Evolutionary conservation across 1,140 invertebrate species (phyloP), one percentile per base, ranked within the genome.

Genomic region (Calephelis virginiensis): DNA sequence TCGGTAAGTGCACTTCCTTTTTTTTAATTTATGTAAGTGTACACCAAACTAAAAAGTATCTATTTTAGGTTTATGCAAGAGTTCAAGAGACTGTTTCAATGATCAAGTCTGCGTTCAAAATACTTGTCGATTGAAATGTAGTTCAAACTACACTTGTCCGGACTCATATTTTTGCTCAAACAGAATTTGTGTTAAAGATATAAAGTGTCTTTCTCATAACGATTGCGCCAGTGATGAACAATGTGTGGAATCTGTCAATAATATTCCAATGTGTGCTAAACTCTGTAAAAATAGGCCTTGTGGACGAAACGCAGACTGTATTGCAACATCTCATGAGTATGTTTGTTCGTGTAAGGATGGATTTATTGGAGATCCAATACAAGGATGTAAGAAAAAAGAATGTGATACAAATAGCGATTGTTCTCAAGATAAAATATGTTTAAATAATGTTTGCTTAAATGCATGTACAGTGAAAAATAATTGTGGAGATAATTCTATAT

Each of bases 401-500:
- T 98, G 97, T 78, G 89, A 92, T 59, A 80, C 70, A 8, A 93
- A 96, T 71, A 86, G 92, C 0, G 94, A 98, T 50, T 98, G 97
- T 79, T 93, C 95, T 0, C 93, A 94, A 43, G 96, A 97, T 73
- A 96, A 97, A 90, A 91, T 96, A 14, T 98, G 97, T 72, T 94
- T 96, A 53, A 90, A 94, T 49, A 93, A 95, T 73, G 95, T 94
- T 86, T 97, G 97, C 83, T 95, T 96, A 91, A 96, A 97, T 69
- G 96, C 96, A 38, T 98, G 97, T 83, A 91, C 96, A 6, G 93
- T 94, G 0, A 89, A 94, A 13, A 96, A 97, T 91, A 94, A 95
- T 13, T 98, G 97, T 75, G 96, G 96, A 9, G 92, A 94, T 14
- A 97, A 97, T 87, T 95, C 97, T 0, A 89, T 97, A 14, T 97